phyloP scores from a whole-genome alignment of 2,797 vertebrate species.

The Tiaroga cobitis region DNA sequence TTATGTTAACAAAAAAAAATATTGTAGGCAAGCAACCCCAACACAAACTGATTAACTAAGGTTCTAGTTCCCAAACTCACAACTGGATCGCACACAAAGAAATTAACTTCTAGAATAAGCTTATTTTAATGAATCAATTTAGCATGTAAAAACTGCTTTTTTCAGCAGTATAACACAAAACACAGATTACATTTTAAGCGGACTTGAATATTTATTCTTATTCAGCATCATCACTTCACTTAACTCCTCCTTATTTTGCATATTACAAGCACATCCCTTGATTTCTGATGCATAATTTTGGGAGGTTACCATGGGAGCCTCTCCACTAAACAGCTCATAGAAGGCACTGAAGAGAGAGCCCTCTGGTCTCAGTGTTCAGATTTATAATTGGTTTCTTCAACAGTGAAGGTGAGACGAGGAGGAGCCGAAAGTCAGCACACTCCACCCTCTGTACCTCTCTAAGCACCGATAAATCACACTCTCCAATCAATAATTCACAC shows the following conservation, averaged over 20 bases:
- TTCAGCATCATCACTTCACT: not conserved
- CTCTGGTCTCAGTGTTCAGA: conserved; percentile 66
- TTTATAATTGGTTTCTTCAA: conserved; percentile 71
- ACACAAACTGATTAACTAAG: not conserved
- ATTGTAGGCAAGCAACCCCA: too few species aligned
- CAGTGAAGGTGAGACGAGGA: conserved; percentile 55
- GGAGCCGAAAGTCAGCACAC: conserved; percentile 49
- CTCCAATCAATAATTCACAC: conserved; percentile 78
- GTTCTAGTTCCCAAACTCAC: not conserved
- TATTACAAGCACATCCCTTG: conserved; percentile 9
- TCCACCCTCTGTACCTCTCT: conserved; percentile 48
- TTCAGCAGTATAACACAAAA: not conserved
- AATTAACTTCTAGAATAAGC: not conserved
- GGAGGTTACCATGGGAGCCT: conserved; percentile 49
- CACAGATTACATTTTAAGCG: not conserved
- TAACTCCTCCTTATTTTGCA: not conserved
- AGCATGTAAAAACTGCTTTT: not conserved
- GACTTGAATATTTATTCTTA: not conserved
- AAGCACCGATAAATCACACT: conserved; percentile 69
- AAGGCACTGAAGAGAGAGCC: conserved; percentile 55
- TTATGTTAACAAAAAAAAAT: not conserved
- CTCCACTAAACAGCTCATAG: not conserved
- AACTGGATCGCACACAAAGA: not conserved
- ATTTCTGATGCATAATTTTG: conserved; percentile 22
- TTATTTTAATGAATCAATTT: not conserved